These are phyloP conservation scores for Zygogramma bicolorata DNA, from an alignment of 2,888 invertebrate species.

Conservation along the genomic window DNA sequence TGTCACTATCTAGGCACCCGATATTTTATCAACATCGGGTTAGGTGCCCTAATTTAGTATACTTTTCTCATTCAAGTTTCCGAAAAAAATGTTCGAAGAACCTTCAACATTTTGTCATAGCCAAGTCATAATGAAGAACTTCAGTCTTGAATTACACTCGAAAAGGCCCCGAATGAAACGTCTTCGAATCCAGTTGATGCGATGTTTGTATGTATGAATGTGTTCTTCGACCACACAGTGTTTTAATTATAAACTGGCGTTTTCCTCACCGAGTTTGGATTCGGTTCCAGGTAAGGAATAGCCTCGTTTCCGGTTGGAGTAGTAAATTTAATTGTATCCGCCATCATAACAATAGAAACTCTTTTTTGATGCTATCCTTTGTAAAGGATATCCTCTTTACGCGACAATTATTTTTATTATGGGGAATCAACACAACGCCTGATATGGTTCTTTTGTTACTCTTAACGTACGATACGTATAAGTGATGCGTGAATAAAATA, in stretches of 20 bases:
- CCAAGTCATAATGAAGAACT: too few relatives aligned
- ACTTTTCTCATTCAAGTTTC: too few relatives aligned
- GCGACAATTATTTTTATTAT: constrained; percentile 60
- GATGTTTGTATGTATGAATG: background rate
- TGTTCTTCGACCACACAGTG: background rate
- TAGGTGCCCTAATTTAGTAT: too few relatives aligned
- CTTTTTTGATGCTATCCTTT: constrained; percentile 54
- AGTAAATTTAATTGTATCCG: constrained; percentile 28
- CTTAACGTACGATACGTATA: background rate
- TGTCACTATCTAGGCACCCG: too few relatives aligned
- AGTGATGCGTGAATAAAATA: too few relatives aligned
- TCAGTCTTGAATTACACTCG: too few relatives aligned
- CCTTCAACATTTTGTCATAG: too few relatives aligned
- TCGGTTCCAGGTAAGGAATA: constrained; percentile 31
- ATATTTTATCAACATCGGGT: too few relatives aligned
- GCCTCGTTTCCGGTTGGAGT: constrained; percentile 40
- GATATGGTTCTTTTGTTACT: constrained; percentile 49
- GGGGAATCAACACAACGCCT: constrained; percentile 54
- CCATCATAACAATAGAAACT: constrained; percentile 26
- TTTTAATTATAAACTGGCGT: background rate
- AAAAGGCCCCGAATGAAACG: too few relatives aligned
- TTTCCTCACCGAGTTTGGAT: constrained; percentile 23
- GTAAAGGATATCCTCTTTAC: constrained; percentile 61
- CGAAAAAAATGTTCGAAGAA: too few relatives aligned
- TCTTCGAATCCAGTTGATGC: too few relatives aligned